Evolutionary conservation across 2,888 invertebrate genomes (phyloP).

Genomic region (Lymantria monacha): DNA sequence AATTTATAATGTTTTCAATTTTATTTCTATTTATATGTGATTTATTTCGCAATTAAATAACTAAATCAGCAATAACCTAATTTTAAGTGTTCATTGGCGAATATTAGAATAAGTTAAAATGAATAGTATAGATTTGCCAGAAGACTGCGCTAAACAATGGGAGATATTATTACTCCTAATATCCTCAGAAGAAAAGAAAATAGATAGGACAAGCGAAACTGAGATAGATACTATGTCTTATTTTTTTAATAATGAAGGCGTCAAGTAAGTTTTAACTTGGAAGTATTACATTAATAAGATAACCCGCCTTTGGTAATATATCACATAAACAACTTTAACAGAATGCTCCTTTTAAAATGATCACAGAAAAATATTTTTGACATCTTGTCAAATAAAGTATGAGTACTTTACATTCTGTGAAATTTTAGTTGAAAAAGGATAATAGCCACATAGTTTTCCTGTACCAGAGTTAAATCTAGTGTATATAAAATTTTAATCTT

Average conservation of each 20-base stretch:
- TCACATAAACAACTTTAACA: not conserved
- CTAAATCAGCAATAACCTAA: not conserved
- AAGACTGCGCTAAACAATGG: slow-evolving; percentile 70
- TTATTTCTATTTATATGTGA: not conserved
- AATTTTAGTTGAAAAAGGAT: too few species aligned
- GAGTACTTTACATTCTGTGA: too few species aligned
- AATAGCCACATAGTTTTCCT: too few species aligned
- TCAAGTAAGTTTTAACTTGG: slow-evolving; percentile 46
- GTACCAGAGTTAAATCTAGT: too few species aligned
- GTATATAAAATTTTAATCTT: too few species aligned
- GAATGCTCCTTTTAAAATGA: too few species aligned
- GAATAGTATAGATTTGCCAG: slow-evolving; percentile 53
- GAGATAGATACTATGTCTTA: slow-evolving; percentile 70
- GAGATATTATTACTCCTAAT: slow-evolving; percentile 32
- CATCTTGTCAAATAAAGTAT: too few species aligned
- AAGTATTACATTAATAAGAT: not conserved
- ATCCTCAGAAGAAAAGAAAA: slow-evolving; percentile 69
- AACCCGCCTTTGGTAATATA: not conserved
- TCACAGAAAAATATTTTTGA: too few species aligned
- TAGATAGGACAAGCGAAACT: slow-evolving; percentile 59
- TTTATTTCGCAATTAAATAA: not conserved
- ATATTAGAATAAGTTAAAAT: slow-evolving; percentile 27
- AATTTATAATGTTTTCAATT: not conserved
- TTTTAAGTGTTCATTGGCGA: not conserved
- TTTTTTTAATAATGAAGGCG: slow-evolving; percentile 62